Evolutionary conservation across 1,140 invertebrate species (phyloP), one percentile per base, ranked within the genome.

Genomic region (Augochlora pura): DNA sequence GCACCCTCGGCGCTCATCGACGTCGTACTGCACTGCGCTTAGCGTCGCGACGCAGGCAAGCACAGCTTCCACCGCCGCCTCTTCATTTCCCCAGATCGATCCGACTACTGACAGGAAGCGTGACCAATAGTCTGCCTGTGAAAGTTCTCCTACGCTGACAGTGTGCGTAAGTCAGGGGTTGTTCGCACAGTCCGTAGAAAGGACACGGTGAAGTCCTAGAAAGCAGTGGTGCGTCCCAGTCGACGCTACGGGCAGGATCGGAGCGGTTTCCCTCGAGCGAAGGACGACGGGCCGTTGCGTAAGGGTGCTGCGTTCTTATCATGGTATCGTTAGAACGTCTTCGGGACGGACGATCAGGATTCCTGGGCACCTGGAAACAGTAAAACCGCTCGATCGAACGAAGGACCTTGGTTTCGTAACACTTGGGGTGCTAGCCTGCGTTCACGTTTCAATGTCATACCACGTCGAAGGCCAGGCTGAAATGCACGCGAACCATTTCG

Each of bases 51-150:
- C 78, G 79, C 79, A 77, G 71, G 60, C 52, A 57, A 64, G 27
- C 69, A 70, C 84, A 84, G 84, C 84, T 74, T 84, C 82, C 83
- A 66, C 62, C 62, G 68, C 62, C 62, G 60, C 49, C 62, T 77
- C 52, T 49, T 60, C 54, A 65, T 60, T 78, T 63, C 69, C 25
- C n/a, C 79, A 78, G 74, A 85, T 85, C 83, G 83, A 85, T 85
- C 69, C 83, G 65, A 71, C 71, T 59, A n/a, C 60, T n/a, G 82
- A 80, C 72, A 59, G 46, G 71, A 23, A 59, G 27, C 68, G 68
- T 81, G 68, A 59, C 65, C 27, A 38, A 77, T 54, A 72, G 64
- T 84, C 65, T 76, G 39, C 10, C 46, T 42, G 10, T 54, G 66
- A 71, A 57, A 80, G 64, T 60, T 49, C 27, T 66, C 49, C 69